A percentile compares a stretch with the other conserved stretches of the same genome.
phyloP scores from a whole-genome alignment of 2,797 vertebrate species.

The Periophthalmus magnuspinnatus region DNA sequence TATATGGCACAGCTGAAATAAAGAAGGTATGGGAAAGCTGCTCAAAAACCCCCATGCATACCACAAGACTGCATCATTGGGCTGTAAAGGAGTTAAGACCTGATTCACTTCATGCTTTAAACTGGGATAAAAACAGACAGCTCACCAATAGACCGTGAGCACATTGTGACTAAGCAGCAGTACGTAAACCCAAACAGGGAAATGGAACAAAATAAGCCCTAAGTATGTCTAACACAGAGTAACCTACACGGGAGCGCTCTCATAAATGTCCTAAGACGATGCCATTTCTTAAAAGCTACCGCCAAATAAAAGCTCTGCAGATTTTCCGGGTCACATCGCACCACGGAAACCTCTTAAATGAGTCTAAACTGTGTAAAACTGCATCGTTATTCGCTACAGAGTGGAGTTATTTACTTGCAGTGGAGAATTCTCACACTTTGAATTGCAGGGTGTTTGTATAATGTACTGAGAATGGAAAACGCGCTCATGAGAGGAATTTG shows the following conservation, averaged over 20 bases:
- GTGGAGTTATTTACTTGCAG: slow-evolving; percentile 45
- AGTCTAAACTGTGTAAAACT: slow-evolving; percentile 44
- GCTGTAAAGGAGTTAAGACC: background rate
- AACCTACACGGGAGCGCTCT: slow-evolving; percentile 44
- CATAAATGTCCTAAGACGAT: slow-evolving; percentile 58
- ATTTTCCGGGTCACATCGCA: slow-evolving; percentile 27
- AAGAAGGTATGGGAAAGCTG: background rate
- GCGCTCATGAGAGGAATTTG: slow-evolving; percentile 57
- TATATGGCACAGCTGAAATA: background rate
- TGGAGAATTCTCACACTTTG: slow-evolving; percentile 30
- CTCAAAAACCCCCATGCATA: background rate
- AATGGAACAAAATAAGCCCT: slow-evolving; percentile 2
- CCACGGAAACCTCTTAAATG: slow-evolving; percentile 34
- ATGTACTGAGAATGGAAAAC: slow-evolving; percentile 31
- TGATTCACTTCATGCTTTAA: background rate
- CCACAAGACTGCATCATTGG: background rate
- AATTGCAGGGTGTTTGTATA: slow-evolving; percentile 20
- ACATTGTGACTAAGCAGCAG: background rate
- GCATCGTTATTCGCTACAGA: slow-evolving; percentile 53
- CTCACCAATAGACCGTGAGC: background rate
- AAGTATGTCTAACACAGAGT: slow-evolving; percentile 25
- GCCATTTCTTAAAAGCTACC: slow-evolving; percentile 38
- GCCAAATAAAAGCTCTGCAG: slow-evolving; percentile 34
- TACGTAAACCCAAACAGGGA: background rate
- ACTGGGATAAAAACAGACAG: background rate